Conservation (phyloP, 2,113 vertebrate genomes). For the Pyrgilauda ruficollis region DNA sequence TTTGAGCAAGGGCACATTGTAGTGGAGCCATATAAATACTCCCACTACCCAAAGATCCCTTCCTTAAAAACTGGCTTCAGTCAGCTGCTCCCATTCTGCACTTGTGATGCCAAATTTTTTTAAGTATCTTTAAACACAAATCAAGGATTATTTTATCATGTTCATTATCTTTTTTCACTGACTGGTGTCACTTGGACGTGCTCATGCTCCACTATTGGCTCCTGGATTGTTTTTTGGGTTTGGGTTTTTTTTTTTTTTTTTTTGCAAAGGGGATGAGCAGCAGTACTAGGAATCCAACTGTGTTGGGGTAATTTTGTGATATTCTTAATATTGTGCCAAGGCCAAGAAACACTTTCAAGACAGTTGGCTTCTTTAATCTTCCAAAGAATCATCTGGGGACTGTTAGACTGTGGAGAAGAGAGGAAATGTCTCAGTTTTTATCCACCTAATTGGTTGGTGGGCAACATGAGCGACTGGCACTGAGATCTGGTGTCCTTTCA, state of each 20-base stretch:
- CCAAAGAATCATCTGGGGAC: neutral
- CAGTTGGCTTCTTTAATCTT: neutral
- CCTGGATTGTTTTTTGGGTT: neutral
- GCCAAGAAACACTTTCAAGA: neutral
- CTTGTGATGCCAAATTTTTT: accelerated
- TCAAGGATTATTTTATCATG: neutral
- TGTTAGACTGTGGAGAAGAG: neutral
- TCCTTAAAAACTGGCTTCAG: neutral
- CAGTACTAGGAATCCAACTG: neutral
- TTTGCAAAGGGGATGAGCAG: neutral
- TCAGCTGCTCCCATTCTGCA: neutral
- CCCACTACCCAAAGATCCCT: neutral
- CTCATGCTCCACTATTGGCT: neutral
- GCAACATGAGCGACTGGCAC: neutral
- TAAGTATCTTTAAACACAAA: neutral
- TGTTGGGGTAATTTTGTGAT: neutral
- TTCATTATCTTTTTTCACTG: neutral
- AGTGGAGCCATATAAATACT: neutral
- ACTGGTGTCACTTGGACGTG: neutral
- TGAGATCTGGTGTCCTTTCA: neutral
- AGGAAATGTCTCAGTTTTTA: neutral
- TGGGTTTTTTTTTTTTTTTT: no score
- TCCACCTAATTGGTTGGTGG: neutral
- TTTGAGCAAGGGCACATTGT: neutral
- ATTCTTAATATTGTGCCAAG: neutral